Conservation (phyloP, 2,888 invertebrate genomes). For the Pinctada fucata region DNA sequence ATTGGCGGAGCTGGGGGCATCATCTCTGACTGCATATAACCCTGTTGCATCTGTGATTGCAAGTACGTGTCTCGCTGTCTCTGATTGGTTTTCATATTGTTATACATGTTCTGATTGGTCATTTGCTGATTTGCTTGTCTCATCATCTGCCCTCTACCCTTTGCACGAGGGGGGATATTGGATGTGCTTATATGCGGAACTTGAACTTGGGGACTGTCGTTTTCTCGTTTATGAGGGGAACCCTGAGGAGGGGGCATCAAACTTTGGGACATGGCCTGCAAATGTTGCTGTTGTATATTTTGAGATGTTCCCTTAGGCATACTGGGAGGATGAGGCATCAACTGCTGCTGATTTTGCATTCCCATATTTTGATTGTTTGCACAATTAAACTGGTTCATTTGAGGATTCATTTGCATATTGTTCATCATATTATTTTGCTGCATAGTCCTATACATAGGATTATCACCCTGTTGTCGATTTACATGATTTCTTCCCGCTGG, state of each 20-base stretch:
- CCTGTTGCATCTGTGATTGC: constrained; percentile 33
- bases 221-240: constrained; percentile 52
- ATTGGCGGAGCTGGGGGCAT: constrained; percentile 50
- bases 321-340: constrained; percentile 35
- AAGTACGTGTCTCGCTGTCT: constrained; percentile 35
- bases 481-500: constrained; percentile 14
- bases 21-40: constrained; percentile 13
- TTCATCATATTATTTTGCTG: constrained; percentile 29
- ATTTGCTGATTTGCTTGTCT: constrained; percentile 50
- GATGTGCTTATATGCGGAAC: constrained; percentile 76
- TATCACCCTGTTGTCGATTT: constrained; percentile 13
- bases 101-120: constrained; percentile 37
- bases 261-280: constrained; percentile 27
- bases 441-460: constrained; percentile 29
- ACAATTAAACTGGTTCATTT: constrained; percentile 54
- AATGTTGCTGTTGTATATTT: constrained; percentile 19
- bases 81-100: constrained; percentile 24
- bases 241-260: constrained; percentile 51
- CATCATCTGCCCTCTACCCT: constrained; percentile 61
- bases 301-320: constrained; percentile 31
- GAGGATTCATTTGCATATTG: constrained; percentile 30
- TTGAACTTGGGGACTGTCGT: constrained; percentile 74
- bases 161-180: constrained; percentile 71
- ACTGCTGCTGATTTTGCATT: constrained; percentile 18
- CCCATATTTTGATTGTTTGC: constrained; percentile 40